phyloP scores from a whole-genome alignment of 2,113 vertebrate genomes.

The Caranx melampygus region DNA sequence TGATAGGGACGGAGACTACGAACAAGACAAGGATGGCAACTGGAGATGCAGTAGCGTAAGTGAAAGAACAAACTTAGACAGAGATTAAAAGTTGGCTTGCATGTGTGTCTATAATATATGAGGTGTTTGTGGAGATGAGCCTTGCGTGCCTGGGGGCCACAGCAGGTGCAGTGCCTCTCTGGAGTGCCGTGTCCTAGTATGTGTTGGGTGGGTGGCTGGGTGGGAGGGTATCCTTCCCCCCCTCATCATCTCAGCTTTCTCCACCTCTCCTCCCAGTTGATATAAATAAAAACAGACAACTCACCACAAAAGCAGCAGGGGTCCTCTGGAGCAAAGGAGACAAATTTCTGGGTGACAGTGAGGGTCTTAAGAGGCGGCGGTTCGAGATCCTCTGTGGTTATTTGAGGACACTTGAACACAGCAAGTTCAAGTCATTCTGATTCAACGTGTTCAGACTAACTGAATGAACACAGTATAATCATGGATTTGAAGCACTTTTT shows the following conservation, averaged over 20 bases:
- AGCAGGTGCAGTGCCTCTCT: slow-evolving; percentile 77
- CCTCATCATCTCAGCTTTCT: slow-evolving; percentile 73
- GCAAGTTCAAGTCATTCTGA: not conserved
- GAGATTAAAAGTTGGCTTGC: slow-evolving; percentile 15
- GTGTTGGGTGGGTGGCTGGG: slow-evolving; percentile 49
- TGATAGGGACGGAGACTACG: not conserved
- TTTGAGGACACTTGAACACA: slow-evolving; percentile 22
- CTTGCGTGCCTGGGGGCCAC: slow-evolving; percentile 62
- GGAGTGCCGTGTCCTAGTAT: slow-evolving; percentile 68
- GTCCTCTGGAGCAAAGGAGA: slow-evolving; percentile 36
- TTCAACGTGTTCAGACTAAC: not conserved
- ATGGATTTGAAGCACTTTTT: not conserved
- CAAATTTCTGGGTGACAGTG: not conserved
- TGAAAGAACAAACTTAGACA: not conserved
- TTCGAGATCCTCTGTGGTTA: slow-evolving; percentile 35
- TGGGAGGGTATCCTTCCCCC: slow-evolving; percentile 34
- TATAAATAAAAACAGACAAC: slow-evolving; percentile 78
- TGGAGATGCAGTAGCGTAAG: not conserved
- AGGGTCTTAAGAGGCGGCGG: not conserved
- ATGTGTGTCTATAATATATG: slow-evolving; percentile 55
- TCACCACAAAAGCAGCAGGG: slow-evolving; percentile 56
- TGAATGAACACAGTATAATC: not conserved
- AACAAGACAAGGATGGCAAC: not conserved
- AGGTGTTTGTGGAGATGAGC: slow-evolving; percentile 75
- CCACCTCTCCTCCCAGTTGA: slow-evolving; percentile 63